Conservation (phyloP, 2,113 vertebrate species). For the Lethenteron camtschaticum region DNA sequence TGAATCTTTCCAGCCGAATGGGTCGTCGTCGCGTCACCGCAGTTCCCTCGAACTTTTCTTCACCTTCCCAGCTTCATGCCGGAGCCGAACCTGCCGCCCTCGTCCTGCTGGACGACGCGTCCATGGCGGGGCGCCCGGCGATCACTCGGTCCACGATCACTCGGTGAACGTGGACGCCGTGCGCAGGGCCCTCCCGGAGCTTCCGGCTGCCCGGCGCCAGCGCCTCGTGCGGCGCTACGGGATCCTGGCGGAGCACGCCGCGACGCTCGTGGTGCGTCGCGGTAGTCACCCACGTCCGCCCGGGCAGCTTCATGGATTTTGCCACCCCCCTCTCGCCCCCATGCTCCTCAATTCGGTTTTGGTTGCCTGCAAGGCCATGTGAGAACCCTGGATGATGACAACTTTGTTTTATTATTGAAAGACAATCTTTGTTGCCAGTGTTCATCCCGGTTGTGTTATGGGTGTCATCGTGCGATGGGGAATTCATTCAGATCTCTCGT, state of each 20-base stretch:
- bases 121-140: too few species aligned
- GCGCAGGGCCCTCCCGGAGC: slow-evolving; percentile 44
- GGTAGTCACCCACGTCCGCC: neutral
- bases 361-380: too few species aligned
- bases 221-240: slow-evolving; percentile 41
- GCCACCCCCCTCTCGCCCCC: neutral
- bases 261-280: slow-evolving; percentile 50
- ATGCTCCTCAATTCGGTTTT: neutral
- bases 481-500: too few species aligned
- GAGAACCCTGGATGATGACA: too few species aligned
- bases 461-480: too few species aligned
- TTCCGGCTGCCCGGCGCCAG: slow-evolving; percentile 43
- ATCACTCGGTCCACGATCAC: slow-evolving; percentile 17
- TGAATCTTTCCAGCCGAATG: too few species aligned
- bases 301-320: neutral
- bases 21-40: too few species aligned
- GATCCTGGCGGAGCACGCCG: slow-evolving; percentile 67
- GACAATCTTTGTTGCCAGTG: too few species aligned
- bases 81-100: slow-evolving; percentile 93
- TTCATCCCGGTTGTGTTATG: too few species aligned
- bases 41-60: neutral
- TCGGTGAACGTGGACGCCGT: slow-evolving; percentile 51
- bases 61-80: slow-evolving; percentile 60
- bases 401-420: too few species aligned
- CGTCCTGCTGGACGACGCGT: slow-evolving; percentile 36